These are phyloP conservation scores for Rotaria socialis DNA, from an alignment of 2,888 invertebrate genomes.

Conservation along the genomic window DNA sequence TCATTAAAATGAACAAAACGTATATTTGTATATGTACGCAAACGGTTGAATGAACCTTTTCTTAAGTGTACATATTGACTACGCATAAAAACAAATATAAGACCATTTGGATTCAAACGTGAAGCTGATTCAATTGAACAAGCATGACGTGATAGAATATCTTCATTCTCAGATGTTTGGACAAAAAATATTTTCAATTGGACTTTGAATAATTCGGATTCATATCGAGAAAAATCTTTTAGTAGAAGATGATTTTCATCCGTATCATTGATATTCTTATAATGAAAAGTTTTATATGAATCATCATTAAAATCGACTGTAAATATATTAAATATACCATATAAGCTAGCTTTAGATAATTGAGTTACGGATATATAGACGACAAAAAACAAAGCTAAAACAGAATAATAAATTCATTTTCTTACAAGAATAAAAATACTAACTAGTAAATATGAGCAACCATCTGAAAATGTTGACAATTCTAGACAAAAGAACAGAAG, in stretches of 20 bases:
- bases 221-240: neutral
- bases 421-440: neutral
- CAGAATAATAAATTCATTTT: neutral
- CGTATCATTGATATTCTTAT: neutral
- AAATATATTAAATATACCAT: conserved; percentile 8
- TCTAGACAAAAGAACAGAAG: neutral
- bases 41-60: conserved; percentile 5
- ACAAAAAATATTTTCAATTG: neutral
- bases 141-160: neutral
- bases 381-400: neutral
- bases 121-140: conserved; percentile 26
- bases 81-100: neutral
- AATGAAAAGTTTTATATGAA: no score
- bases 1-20: conserved; percentile 37
- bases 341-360: conserved; percentile 29
- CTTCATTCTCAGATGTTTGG: conserved; percentile 33
- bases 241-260: neutral
- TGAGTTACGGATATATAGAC: neutral
- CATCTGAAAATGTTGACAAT: neutral
- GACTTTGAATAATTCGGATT: neutral
- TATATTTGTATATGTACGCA: neutral
- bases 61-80: neutral
- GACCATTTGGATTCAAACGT: neutral
- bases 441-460: neutral
- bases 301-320: neutral